A percentile compares a stretch with the other conserved stretches of the same genome.
phyloP scores from a whole-genome alignment of 1,140 invertebrate genomes.

The Galleria mellonella region DNA sequence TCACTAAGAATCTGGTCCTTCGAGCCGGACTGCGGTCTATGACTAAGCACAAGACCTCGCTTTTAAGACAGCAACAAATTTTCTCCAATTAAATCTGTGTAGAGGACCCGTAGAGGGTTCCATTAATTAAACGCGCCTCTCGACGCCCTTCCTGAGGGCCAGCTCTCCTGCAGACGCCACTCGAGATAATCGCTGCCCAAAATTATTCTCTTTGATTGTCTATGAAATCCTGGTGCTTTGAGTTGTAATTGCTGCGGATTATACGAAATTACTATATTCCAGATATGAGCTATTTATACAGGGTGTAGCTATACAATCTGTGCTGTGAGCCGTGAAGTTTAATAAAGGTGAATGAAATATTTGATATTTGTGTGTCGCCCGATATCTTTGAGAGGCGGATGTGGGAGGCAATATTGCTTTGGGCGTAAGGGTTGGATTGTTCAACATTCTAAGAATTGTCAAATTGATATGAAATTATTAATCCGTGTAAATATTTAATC shows the following conservation, averaged over 20 bases:
- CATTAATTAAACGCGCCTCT: slow-evolving; percentile 49
- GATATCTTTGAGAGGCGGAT: too few species aligned
- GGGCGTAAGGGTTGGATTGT: too few species aligned
- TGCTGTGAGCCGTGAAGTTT: slow-evolving; percentile 11
- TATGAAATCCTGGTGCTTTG: slow-evolving; percentile 31
- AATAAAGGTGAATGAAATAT: background rate
- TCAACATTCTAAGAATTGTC: too few species aligned
- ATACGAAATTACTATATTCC: slow-evolving; percentile 9
- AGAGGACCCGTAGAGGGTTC: slow-evolving; percentile 32
- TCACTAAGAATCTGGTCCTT: background rate
- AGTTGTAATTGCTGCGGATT: slow-evolving; percentile 30
- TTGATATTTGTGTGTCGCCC: too few species aligned
- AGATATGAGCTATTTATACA: slow-evolving; percentile 1
- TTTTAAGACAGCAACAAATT: slow-evolving; percentile 26
- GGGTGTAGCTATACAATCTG: background rate
- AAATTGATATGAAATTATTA: too few species aligned
- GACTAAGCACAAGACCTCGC: background rate
- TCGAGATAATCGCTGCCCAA: slow-evolving; percentile 44
- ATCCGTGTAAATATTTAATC: too few species aligned
- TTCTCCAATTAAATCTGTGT: slow-evolving; percentile 51
- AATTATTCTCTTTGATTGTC: slow-evolving; percentile 43
- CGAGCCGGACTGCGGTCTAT: slow-evolving; percentile 1
- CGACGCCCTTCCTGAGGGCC: slow-evolving; percentile 22
- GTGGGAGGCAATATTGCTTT: too few species aligned
- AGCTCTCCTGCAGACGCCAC: slow-evolving; percentile 17